Percentiles rank a stretch among this genome's conserved stretches.
Conservation (phyloP, 2,888 invertebrate genomes). For the Cyaniris semiargus region DNA sequence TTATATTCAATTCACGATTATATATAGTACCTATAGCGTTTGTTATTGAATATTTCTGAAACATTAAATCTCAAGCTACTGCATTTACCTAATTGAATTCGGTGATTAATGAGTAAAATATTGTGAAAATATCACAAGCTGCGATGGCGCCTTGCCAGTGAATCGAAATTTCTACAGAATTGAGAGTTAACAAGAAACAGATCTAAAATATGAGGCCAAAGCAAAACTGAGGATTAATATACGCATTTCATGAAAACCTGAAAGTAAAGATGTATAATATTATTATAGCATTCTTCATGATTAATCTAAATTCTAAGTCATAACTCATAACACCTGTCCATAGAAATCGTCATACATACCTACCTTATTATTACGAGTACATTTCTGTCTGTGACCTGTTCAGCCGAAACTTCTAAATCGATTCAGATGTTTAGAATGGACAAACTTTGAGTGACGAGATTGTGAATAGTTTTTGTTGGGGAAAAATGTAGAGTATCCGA, state of each 20-base stretch:
- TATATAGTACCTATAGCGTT: too few relatives aligned
- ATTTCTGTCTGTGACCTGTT: not conserved
- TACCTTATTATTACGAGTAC: not conserved
- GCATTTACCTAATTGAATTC: conserved; percentile 17
- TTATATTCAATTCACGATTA: too few relatives aligned
- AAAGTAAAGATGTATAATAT: not conserved
- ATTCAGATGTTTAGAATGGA: too few relatives aligned
- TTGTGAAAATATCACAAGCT: conserved; percentile 8
- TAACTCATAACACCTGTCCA: too few relatives aligned
- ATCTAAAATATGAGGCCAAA: not conserved
- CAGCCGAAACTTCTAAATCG: too few relatives aligned
- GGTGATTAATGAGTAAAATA: conserved; percentile 10
- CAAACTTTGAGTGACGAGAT: not conserved
- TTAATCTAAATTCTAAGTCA: too few relatives aligned
- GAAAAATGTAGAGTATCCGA: too few relatives aligned
- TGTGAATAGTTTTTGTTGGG: too few relatives aligned
- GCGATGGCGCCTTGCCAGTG: conserved; percentile 3
- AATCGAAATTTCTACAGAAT: conserved; percentile 11
- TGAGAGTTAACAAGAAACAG: conserved; percentile 7
- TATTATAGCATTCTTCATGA: too few relatives aligned
- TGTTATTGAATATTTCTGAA: too few relatives aligned
- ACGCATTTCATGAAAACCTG: not conserved
- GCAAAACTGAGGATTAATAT: not conserved
- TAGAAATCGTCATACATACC: too few relatives aligned
- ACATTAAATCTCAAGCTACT: not conserved